phyloP scores from a whole-genome alignment of 2,888 invertebrate genomes.

The Globia sparganii region DNA sequence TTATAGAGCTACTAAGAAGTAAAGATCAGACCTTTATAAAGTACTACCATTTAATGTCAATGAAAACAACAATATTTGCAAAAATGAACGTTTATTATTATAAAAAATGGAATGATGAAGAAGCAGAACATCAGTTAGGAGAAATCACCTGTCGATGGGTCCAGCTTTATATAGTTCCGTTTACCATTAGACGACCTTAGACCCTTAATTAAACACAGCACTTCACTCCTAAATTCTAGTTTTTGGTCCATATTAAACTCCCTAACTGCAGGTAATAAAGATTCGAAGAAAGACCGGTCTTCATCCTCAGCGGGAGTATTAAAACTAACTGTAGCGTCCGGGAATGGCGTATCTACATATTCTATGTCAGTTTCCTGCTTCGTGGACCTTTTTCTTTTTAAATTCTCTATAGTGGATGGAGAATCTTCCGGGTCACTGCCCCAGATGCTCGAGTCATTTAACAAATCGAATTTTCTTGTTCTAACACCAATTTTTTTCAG shows the following conservation, averaged over 20 bases:
- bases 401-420: conserved; percentile 71
- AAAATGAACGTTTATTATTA: conserved; percentile 50
- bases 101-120: conserved; percentile 58
- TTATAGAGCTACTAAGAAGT: background rate
- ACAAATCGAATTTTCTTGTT: conserved; percentile 64
- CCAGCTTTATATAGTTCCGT: conserved; percentile 66
- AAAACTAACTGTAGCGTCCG: conserved; percentile 69
- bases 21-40: background rate
- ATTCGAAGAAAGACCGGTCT: conserved; percentile 84
- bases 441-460: conserved; percentile 69
- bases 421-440: conserved; percentile 71
- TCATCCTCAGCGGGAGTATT: conserved; percentile 74
- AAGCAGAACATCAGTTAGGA: conserved; percentile 48
- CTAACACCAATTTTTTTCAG: conserved; percentile 67
- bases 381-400: conserved; percentile 72
- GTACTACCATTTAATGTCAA: background rate
- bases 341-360: conserved; percentile 76
- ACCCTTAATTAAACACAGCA: conserved; percentile 78
- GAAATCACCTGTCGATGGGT: conserved; percentile 64
- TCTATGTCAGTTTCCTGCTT: conserved; percentile 71
- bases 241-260: conserved; percentile 83
- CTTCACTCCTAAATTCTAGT: conserved; percentile 81
- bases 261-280: conserved; percentile 81
- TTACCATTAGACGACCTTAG: conserved; percentile 71
- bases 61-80: conserved; percentile 24